A percentile compares a stretch with the other conserved stretches of the same genome.
phyloP scores from a whole-genome alignment of 2,888 invertebrate species.

The Strigamia crassipes region DNA sequence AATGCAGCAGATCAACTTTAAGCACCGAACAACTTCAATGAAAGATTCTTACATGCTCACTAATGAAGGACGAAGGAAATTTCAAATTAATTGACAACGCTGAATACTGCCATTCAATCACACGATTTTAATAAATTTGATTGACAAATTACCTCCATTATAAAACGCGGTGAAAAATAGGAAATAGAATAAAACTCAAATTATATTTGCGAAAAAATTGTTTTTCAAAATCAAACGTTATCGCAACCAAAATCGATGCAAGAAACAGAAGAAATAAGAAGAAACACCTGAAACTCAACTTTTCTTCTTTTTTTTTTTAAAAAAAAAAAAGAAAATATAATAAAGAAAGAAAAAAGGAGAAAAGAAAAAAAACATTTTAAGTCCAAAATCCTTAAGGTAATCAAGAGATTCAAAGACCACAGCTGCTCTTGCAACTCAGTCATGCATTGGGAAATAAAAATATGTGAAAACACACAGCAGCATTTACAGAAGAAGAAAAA shows the following conservation, averaged over 20 bases:
- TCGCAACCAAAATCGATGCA: no score
- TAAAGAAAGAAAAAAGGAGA: background rate
- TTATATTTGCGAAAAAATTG: no score
- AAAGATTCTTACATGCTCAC: background rate
- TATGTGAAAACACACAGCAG: background rate
- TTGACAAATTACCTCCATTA: slow-evolving; percentile 10
- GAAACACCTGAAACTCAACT: no score
- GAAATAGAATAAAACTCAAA: no score
- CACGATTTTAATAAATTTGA: background rate
- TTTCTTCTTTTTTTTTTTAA: no score
- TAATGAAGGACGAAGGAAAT: background rate
- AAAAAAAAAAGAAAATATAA: no score
- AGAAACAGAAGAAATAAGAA: no score
- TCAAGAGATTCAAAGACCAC: background rate
- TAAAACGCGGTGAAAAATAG: background rate
- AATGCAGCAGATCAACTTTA: background rate
- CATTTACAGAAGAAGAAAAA: background rate
- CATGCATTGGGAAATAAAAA: background rate
- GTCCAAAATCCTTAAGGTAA: background rate
- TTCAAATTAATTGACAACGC: background rate
- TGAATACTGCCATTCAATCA: background rate
- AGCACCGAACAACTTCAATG: background rate
- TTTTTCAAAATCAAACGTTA: no score
- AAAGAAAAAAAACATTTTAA: background rate
- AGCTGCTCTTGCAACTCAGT: background rate